A percentile compares a stretch with the other conserved stretches of the same genome.
phyloP scores from a whole-genome alignment of 2,888 invertebrate species.

The Drosophila subsilvestris region DNA sequence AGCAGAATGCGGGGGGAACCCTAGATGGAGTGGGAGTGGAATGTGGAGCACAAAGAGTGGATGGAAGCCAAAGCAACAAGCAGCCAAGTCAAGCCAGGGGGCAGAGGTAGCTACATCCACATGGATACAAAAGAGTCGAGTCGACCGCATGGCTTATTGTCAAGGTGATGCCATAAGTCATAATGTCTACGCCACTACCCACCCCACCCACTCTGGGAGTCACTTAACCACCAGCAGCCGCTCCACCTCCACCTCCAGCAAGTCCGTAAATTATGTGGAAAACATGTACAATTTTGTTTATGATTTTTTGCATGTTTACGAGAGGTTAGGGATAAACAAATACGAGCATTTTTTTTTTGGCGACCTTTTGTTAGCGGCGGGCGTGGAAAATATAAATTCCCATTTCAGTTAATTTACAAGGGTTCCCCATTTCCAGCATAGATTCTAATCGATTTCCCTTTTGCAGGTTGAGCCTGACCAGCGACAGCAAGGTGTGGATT shows the following conservation, averaged over 20 bases:
- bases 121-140: slow-evolving; percentile 44
- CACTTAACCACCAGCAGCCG: slow-evolving; percentile 1
- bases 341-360: slow-evolving; percentile 1
- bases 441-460: neutral
- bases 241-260: slow-evolving; percentile 22
- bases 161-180: slow-evolving; percentile 79
- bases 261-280: slow-evolving; percentile 60
- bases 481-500: slow-evolving; percentile 90
- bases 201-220: neutral
- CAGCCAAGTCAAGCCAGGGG: neutral
- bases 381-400: slow-evolving; percentile 22
- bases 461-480: slow-evolving; percentile 88
- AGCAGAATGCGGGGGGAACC: too few relatives aligned
- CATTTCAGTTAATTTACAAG: slow-evolving; percentile 29
- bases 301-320: slow-evolving; percentile 44
- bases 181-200: slow-evolving; percentile 25
- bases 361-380: slow-evolving; percentile 13
- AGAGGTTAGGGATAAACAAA: slow-evolving; percentile 4
- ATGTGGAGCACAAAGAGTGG: slow-evolving; percentile 2
- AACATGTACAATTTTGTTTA: slow-evolving; percentile 63
- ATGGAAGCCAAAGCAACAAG: slow-evolving; percentile 15
- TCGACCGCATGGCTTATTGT: slow-evolving; percentile 71
- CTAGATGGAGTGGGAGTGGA: neutral
- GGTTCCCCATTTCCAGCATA: neutral
- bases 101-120: slow-evolving; percentile 25